Evolutionary conservation across 2,888 invertebrate species (phyloP).

Genomic region (Isotomurus palustris): DNA sequence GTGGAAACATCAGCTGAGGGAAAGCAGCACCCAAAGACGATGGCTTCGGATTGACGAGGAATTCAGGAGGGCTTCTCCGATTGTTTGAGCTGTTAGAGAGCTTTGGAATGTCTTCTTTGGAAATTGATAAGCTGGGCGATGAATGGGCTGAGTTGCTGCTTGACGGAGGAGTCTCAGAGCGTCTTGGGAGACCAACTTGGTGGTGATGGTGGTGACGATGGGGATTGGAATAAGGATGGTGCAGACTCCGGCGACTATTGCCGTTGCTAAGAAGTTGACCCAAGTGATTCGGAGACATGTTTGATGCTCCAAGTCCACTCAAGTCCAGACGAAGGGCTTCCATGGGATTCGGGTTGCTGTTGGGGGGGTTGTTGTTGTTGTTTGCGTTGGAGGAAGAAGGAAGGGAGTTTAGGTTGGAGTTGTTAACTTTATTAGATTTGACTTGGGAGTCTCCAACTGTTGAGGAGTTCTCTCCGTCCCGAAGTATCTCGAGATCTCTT

Average conservation of each 20-base stretch:
- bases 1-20: conserved; percentile 42
- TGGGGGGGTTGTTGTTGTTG: conserved; percentile 23
- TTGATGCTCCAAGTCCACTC: conserved; percentile 11
- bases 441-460: neutral
- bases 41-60: conserved; percentile 3
- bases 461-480: neutral
- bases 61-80: conserved; percentile 11
- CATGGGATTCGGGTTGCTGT: conserved; percentile 35
- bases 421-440: conserved; percentile 1
- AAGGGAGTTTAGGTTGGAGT: too few relatives aligned
- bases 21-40: conserved; percentile 33
- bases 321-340: conserved; percentile 35
- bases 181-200: conserved; percentile 7
- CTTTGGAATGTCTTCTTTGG: conserved; percentile 22
- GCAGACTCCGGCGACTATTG: conserved; percentile 5
- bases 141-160: conserved; percentile 38
- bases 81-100: conserved; percentile 5
- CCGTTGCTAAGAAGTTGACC: conserved; percentile 12
- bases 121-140: conserved; percentile 31
- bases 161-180: conserved; percentile 23
- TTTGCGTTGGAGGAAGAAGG: conserved; percentile 10
- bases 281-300: conserved; percentile 22
- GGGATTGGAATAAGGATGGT: conserved; percentile 10
- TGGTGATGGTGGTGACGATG: conserved; percentile 22
- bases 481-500: too few relatives aligned